A percentile compares a stretch with the other conserved stretches of the same genome.
Evolutionary conservation across 2,113 vertebrate species (phyloP).

Genomic region (Macaca fascicularis): DNA sequence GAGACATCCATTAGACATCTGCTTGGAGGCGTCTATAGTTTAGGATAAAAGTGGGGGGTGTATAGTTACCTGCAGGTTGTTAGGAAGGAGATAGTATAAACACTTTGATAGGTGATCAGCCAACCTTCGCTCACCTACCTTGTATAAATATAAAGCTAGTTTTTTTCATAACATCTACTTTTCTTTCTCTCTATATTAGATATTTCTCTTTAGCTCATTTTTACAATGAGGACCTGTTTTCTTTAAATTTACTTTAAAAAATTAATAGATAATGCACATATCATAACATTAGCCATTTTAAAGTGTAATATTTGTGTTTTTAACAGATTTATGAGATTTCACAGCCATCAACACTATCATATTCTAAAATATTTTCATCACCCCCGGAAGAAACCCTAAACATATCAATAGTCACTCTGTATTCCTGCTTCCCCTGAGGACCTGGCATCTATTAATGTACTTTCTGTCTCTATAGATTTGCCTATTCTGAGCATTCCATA

Average conservation of each 20-base stretch:
- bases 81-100: neutral
- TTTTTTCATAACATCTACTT: neutral
- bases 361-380: neutral
- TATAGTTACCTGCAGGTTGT: neutral
- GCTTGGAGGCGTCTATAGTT: too few species aligned
- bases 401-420: neutral
- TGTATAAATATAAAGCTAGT: neutral
- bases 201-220: neutral
- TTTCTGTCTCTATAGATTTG: neutral
- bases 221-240: neutral
- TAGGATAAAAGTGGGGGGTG: too few species aligned
- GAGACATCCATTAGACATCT: neutral
- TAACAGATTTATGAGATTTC: neutral
- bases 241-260: neutral
- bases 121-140: neutral
- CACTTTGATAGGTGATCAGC: neutral
- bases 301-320: neutral
- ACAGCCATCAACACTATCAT: too few species aligned
- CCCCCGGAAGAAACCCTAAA: neutral
- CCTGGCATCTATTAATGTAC: neutral
- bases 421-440: neutral
- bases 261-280: neutral
- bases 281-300: neutral
- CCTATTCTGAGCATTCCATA: neutral
- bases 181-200: neutral